These are phyloP conservation scores for Nautilus pompilius DNA, from an alignment of 1,140 invertebrate genomes.

Conservation along the genomic window DNA sequence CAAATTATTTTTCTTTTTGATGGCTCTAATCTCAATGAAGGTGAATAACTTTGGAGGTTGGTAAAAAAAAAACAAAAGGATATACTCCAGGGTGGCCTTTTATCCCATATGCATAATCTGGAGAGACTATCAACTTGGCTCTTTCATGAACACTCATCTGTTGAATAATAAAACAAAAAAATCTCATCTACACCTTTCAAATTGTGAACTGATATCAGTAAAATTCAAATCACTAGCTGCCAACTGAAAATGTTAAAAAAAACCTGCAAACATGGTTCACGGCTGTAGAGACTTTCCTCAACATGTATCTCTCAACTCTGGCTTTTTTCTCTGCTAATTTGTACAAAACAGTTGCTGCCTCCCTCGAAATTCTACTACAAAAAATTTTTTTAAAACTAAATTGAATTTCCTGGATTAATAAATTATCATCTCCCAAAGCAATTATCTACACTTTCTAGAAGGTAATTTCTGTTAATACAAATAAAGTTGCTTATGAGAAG, in stretches of 20 bases:
- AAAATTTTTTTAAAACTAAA: too few relatives aligned
- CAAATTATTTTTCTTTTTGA: background rate
- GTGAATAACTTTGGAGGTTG: background rate
- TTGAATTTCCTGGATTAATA: too few relatives aligned
- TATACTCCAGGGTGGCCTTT: slow-evolving; percentile 77
- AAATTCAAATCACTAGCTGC: background rate
- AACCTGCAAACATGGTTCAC: background rate
- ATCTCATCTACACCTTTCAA: background rate
- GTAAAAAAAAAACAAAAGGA: slow-evolving; percentile 35
- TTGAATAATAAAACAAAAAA: background rate
- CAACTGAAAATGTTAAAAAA: too few relatives aligned
- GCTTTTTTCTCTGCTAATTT: background rate
- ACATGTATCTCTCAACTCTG: background rate
- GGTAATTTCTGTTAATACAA: too few relatives aligned
- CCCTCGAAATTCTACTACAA: too few relatives aligned
- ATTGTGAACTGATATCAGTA: background rate
- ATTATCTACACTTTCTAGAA: too few relatives aligned
- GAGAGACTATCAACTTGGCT: slow-evolving; percentile 75
- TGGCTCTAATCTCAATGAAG: background rate
- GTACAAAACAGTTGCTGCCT: too few relatives aligned
- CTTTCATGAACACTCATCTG: slow-evolving; percentile 92
- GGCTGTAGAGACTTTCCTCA: background rate
- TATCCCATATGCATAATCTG: slow-evolving; percentile 89
- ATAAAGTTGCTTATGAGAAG: too few relatives aligned
- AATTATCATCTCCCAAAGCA: too few relatives aligned